phyloP scores from a whole-genome alignment of 2,888 invertebrate genomes.

The Pammene aurita region DNA sequence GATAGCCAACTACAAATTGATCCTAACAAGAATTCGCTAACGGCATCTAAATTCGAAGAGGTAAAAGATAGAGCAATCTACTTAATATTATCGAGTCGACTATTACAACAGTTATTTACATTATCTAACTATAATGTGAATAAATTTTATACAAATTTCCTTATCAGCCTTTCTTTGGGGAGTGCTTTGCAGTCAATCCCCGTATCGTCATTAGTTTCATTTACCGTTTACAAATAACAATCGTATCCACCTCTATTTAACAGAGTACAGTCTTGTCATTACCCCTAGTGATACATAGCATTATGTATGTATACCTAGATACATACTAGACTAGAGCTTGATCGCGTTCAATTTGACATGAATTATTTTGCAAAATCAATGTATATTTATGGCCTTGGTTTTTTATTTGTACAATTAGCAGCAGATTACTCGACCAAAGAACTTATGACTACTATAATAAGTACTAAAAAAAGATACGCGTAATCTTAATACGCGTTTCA shows the following conservation, averaged over 20 bases:
- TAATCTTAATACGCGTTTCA: neutral
- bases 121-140: constrained; percentile 54
- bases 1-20: constrained; percentile 44
- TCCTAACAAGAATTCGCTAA: constrained; percentile 52
- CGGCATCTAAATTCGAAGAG: constrained; percentile 57
- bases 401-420: too few species aligned
- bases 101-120: constrained; percentile 66
- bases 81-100: constrained; percentile 47
- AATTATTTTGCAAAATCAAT: too few species aligned
- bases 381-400: too few species aligned
- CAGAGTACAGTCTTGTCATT: constrained; percentile 75
- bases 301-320: neutral
- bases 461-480: too few species aligned
- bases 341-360: neutral
- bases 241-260: constrained; percentile 60
- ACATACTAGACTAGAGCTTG: constrained; percentile 8
- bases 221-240: constrained; percentile 49
- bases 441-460: too few species aligned
- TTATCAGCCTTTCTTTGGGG: constrained; percentile 64
- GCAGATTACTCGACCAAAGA: too few species aligned
- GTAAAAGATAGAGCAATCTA: constrained; percentile 59
- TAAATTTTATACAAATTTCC: constrained; percentile 56
- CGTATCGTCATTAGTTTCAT: constrained; percentile 30
- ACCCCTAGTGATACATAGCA: constrained; percentile 34
- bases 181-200: constrained; percentile 40